These are phyloP conservation scores for Nothocercus julius DNA, from an alignment of 2,113 vertebrate species.

Conservation along the genomic window DNA sequence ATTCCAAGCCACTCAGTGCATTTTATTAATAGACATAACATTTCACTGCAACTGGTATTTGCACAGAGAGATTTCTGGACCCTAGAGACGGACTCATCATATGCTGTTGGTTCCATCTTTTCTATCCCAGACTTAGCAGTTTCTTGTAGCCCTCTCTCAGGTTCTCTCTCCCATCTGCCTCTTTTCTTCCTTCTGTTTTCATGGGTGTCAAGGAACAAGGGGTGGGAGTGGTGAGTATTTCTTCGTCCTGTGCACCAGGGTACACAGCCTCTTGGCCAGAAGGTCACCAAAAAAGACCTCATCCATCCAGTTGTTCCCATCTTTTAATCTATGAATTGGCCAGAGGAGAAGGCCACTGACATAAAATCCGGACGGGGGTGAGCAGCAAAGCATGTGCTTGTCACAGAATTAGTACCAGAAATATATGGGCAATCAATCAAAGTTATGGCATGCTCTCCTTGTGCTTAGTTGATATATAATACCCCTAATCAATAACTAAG, in stretches of 20 bases:
- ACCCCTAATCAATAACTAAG: constrained; percentile 58
- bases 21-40: not conserved
- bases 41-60: accelerated
- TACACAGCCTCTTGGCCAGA: not conserved
- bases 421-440: constrained; percentile 25
- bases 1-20: not conserved
- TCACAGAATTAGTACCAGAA: constrained; percentile 40
- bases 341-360: constrained; percentile 18
- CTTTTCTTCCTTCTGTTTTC: not conserved
- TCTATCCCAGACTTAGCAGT: not conserved
- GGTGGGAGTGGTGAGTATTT: not conserved
- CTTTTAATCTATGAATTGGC: not conserved
- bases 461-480: constrained; percentile 44
- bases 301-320: not conserved
- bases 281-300: constrained; percentile 3
- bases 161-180: not conserved
- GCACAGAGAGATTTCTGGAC: not conserved
- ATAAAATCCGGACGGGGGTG: constrained; percentile 7
- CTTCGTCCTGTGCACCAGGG: not conserved
- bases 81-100: not conserved
- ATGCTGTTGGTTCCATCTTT: not conserved
- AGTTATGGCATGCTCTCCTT: constrained; percentile 33
- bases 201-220: not conserved
- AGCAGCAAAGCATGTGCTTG: constrained; percentile 27
- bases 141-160: not conserved